phyloP scores from a whole-genome alignment of 2,113 vertebrate species.

The Hylia prasina region DNA sequence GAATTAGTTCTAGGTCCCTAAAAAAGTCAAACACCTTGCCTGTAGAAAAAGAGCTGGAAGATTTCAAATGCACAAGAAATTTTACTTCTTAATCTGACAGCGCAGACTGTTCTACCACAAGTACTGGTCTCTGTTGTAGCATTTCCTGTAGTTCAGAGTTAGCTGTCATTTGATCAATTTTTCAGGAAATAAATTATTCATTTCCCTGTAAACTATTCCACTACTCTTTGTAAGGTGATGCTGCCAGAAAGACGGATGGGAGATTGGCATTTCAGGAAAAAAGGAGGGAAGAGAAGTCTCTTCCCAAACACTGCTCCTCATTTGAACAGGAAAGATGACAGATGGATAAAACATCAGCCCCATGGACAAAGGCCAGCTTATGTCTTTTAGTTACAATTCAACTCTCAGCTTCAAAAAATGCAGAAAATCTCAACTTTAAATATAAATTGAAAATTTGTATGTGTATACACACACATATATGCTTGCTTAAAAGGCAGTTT shows the following conservation, averaged over 20 bases:
- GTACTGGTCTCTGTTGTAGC: background rate
- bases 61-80: background rate
- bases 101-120: background rate
- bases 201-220: background rate
- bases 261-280: background rate
- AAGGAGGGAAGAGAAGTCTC: background rate
- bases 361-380: background rate
- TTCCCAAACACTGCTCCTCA: background rate
- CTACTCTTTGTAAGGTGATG: background rate
- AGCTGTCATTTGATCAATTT: background rate
- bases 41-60: background rate
- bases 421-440: background rate
- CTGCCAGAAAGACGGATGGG: background rate
- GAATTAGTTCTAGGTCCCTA: background rate
- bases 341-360: background rate
- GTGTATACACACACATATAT: background rate
- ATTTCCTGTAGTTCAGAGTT: background rate
- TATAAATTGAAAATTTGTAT: background rate
- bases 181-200: constrained; percentile 43
- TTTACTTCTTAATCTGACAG: background rate
- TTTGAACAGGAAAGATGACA: background rate
- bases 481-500: background rate
- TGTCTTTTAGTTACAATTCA: background rate
- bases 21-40: background rate
- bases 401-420: background rate